These are phyloP conservation scores for Beroe ovata DNA, from an alignment of 37 sponge, comb jelly and placozoan genomes.

Conservation along the genomic window DNA sequence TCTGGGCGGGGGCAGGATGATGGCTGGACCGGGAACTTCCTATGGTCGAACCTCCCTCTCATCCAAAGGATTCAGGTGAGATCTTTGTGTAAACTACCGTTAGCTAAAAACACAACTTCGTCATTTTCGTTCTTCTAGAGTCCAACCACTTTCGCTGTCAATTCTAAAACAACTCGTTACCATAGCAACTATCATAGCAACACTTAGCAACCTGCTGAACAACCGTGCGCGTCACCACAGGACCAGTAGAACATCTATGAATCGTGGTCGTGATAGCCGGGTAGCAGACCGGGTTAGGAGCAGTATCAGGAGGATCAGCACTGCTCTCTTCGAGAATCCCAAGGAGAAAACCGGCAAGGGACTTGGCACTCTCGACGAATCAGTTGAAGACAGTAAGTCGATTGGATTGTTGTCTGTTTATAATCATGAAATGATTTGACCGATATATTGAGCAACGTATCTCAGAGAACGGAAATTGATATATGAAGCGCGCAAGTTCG, in stretches of 20 bases:
- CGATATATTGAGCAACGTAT: too few species aligned
- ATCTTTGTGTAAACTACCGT: too few species aligned
- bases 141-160: too few species aligned
- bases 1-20: background rate
- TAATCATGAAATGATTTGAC: too few species aligned
- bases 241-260: slow-evolving; percentile 16
- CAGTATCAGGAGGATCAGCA: slow-evolving; percentile 38
- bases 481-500: too few species aligned
- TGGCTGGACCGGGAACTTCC: background rate
- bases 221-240: background rate
- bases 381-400: slow-evolving; percentile 48
- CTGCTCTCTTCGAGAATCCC: slow-evolving; percentile 38
- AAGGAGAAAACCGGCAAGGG: slow-evolving; percentile 14
- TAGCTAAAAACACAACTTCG: too few species aligned
- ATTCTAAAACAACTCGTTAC: too few species aligned
- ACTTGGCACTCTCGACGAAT: slow-evolving; percentile 41
- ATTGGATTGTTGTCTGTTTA: too few species aligned
- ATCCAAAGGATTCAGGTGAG: background rate
- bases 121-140: too few species aligned
- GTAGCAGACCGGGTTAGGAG: slow-evolving; percentile 32
- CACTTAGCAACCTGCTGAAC: too few species aligned
- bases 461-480: too few species aligned
- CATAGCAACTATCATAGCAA: too few species aligned
- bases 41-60: background rate
- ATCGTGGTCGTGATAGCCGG: background rate